Base-by-base conservation (phyloP, 2,113 vertebrate species). In the Corythornis vintsioides region DNA sequence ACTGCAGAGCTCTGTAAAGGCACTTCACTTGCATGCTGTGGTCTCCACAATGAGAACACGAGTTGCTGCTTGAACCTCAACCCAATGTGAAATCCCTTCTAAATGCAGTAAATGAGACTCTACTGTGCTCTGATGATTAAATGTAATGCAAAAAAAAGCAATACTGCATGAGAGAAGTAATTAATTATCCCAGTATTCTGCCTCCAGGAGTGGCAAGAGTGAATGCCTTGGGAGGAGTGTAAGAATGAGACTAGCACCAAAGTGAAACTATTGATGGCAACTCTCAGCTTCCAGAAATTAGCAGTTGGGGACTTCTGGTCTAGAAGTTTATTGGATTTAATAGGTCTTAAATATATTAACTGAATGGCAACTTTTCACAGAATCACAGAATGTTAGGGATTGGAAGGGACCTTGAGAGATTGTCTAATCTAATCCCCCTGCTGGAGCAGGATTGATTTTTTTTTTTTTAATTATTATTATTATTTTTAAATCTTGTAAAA, bases 211-310 rank as follows among this genome's bases (percentile, higher is more conserved):
- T 25, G 43, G 6, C 13, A 72, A 69, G 70, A 29, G 15, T 7
- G 47, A 55, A 15, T 43, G 31, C 40, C 63, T 59, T 0, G 0
- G 14, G 25, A 47, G 29, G 10, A 70, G 13, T 3, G 3, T 19
- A 38, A 64, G 59, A 66, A 42, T 47, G 86, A 47, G 42, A 42
- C 7, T 28, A 28, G 47, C 20, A 48, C 7, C 29, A 40, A 2
- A 3, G 3, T 25, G 50, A 84, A 73, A 21, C 15, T 45, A 5
- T 31, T 67, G 19, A 42, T 81, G 33, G 31, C 25, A 55, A 1
- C 45, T 53, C 35, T 43, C 40, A 83, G 38, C 48, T 87, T 59
- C 70, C 57, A 56, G 28, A 82, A 71, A 26, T 26, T 15, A n/a
- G 4, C 28, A 17, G 1, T 0, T 61, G 65, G 22, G 19, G 8